Percentiles rank a stretch among this genome's conserved stretches.
Evolutionary conservation across 2,797 vertebrate species (phyloP).

Genomic region (Tangara arthus): DNA sequence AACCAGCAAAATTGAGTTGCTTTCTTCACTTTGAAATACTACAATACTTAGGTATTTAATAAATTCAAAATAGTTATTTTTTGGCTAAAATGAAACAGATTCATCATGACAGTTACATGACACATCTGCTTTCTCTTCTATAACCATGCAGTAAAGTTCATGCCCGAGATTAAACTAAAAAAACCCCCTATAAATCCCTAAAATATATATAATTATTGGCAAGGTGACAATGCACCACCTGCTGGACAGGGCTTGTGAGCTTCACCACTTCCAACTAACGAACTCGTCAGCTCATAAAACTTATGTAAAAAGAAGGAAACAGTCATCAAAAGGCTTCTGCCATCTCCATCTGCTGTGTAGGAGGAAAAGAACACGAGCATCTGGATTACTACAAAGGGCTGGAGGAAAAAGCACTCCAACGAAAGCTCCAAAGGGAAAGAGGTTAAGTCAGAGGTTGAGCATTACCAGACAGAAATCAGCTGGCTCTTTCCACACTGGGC

Average conservation of each 20-base stretch:
- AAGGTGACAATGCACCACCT: slow-evolving; percentile 11
- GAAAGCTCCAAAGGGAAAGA: slow-evolving; percentile 5
- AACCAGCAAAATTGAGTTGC: neutral
- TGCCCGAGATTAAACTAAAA: neutral
- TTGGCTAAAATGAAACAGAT: neutral
- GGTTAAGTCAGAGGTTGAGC: slow-evolving; percentile 35
- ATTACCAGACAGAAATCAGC: neutral
- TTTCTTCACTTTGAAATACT: neutral
- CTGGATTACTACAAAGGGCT: slow-evolving; percentile 46
- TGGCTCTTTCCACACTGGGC: neutral
- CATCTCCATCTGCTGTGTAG: slow-evolving; percentile 60
- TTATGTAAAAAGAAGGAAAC: slow-evolving; percentile 31
- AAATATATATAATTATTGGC: neutral
- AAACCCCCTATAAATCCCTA: too few species aligned
- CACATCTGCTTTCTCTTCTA: neutral
- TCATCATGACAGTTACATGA: neutral
- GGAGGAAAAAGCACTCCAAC: neutral
- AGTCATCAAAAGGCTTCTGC: slow-evolving; percentile 47
- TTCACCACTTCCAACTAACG: neutral
- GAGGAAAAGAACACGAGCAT: slow-evolving; percentile 54
- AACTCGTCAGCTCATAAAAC: neutral
- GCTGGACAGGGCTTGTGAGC: neutral
- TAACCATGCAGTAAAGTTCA: neutral
- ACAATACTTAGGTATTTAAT: neutral
- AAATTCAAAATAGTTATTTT: neutral